Evolutionary conservation across 2,113 vertebrate species (phyloP).

Genomic region (Tilapia sparmanii): DNA sequence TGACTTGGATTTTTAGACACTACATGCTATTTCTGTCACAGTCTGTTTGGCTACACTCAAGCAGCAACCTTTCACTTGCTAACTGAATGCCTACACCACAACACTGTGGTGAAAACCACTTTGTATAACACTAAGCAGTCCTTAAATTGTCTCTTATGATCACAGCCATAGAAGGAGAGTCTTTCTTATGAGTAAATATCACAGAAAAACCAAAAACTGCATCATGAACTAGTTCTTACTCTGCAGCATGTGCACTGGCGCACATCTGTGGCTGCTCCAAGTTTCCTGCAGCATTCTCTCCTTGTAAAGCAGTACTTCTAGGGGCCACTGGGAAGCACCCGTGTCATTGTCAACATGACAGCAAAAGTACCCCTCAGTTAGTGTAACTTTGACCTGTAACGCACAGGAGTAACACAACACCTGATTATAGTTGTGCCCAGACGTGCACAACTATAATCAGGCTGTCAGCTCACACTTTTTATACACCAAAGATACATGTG

Average conservation of each 20-base stretch:
- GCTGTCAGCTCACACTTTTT: not conserved
- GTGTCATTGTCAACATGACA: not conserved
- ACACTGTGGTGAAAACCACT: not conserved
- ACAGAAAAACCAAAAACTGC: not conserved
- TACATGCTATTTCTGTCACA: accelerated
- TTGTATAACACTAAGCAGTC: not conserved
- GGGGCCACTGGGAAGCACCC: not conserved
- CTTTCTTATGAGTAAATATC: not conserved
- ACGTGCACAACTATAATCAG: not conserved
- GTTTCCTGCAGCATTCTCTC: not conserved
- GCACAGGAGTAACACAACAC: not conserved
- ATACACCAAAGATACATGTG: not conserved
- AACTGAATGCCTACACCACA: accelerated
- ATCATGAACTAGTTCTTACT: not conserved
- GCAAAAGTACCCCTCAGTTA: not conserved
- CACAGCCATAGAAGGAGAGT: not conserved
- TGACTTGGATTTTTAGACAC: accelerated
- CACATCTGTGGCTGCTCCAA: not conserved
- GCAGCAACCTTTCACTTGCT: not conserved
- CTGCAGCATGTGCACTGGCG: not conserved
- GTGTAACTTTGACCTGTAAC: not conserved
- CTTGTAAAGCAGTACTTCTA: not conserved
- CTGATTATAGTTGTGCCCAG: not conserved
- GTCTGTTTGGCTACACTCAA: not conserved
- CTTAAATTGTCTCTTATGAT: not conserved